phyloP scores from a whole-genome alignment of 2,113 vertebrate species.

The Elgaria multicarinata region DNA sequence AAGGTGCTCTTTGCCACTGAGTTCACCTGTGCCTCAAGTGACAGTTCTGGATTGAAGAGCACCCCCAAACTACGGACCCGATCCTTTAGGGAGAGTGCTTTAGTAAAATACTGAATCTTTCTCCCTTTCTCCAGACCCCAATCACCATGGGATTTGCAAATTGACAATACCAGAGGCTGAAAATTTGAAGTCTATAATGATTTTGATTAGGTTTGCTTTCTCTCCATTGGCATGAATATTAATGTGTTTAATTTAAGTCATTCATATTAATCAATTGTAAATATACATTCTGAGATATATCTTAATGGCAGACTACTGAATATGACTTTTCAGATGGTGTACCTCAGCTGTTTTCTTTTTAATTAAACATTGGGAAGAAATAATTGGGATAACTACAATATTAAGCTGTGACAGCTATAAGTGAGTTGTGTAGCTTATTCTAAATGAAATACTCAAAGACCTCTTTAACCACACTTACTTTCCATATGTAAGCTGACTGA shows the following conservation, averaged over 20 bases:
- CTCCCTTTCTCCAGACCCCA: not conserved
- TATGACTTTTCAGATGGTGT: not conserved
- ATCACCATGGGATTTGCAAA: conserved; percentile 32
- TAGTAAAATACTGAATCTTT: not conserved
- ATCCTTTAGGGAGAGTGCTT: too few relatives aligned
- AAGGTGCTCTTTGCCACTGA: too few relatives aligned
- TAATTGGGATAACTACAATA: not conserved
- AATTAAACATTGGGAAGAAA: not conserved
- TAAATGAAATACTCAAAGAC: not conserved
- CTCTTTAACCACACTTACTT: conserved; percentile 10
- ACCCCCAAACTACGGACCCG: too few relatives aligned
- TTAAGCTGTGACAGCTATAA: not conserved
- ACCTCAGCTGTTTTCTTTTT: conserved; percentile 19
- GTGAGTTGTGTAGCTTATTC: not conserved
- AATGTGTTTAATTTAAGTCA: not conserved
- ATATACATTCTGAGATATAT: not conserved
- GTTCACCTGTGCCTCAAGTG: too few relatives aligned
- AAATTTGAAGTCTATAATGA: conserved; percentile 8
- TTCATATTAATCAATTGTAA: not conserved
- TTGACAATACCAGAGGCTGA: not conserved
- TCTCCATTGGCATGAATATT: not conserved
- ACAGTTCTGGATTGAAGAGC: too few relatives aligned
- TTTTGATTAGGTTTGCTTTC: conserved; percentile 15
- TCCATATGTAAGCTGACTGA: conserved; percentile 19
- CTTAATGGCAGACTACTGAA: not conserved